Evolutionary conservation across 2,113 vertebrate genomes (phyloP).

Genomic region (Narcine bancroftii): DNA sequence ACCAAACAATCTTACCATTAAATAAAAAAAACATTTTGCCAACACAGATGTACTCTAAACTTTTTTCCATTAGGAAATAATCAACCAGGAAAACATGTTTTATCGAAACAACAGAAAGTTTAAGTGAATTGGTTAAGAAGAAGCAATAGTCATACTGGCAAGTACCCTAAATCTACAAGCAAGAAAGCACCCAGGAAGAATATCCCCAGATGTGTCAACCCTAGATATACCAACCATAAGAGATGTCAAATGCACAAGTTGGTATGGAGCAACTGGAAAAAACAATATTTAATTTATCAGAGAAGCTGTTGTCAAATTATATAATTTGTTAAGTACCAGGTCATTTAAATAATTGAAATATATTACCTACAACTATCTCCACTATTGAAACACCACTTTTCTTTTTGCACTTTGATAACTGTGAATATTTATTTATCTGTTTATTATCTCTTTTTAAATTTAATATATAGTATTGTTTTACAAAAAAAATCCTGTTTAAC

Average conservation of each 20-base stretch:
- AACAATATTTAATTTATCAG: not conserved
- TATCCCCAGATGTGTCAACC: conserved; percentile 12
- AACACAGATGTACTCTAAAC: not conserved
- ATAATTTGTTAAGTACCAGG: not conserved
- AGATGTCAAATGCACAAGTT: not conserved
- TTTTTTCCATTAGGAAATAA: not conserved
- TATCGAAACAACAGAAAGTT: not conserved
- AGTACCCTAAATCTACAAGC: conserved; percentile 3
- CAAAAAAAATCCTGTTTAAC: too few species aligned
- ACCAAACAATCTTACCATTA: not conserved
- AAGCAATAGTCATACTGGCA: conserved; percentile 24
- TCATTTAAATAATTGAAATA: not conserved
- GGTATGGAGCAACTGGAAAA: not conserved
- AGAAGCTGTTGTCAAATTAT: not conserved
- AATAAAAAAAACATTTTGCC: not conserved
- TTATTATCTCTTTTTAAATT: too few species aligned
- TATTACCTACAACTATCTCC: not conserved
- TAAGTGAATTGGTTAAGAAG: not conserved
- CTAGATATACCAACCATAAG: not conserved
- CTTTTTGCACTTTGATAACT: too few species aligned
- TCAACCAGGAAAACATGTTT: not conserved
- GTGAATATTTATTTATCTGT: too few species aligned
- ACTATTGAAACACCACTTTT: too few species aligned
- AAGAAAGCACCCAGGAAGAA: not conserved
- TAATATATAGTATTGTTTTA: too few species aligned